These are phyloP conservation scores for Pseudochirops corinnae DNA, from an alignment of 2,797 vertebrate genomes.

Conservation along the genomic window DNA sequence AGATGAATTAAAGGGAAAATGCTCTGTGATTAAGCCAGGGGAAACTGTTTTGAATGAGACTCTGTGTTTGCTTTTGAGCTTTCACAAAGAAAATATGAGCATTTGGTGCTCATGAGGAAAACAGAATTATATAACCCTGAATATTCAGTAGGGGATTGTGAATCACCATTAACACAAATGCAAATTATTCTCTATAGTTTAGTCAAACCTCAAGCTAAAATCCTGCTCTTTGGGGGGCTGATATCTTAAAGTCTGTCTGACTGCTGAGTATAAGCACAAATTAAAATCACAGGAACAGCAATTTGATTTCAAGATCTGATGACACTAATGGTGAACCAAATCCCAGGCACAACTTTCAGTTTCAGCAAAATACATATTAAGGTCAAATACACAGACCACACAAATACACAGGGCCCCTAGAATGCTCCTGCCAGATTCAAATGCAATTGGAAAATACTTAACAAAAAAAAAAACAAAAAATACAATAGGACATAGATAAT, in stretches of 20 bases:
- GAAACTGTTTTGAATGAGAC: constrained; percentile 43
- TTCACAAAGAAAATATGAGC: constrained; percentile 33
- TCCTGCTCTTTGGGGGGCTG: neutral
- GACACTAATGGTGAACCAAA: neutral
- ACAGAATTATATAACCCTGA: constrained; percentile 23
- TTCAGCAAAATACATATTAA: neutral
- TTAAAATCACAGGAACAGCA: constrained; percentile 2
- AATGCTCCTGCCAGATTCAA: neutral
- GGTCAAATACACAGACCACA: neutral
- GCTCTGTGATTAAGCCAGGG: neutral
- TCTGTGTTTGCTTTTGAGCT: constrained; percentile 32
- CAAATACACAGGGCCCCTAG: neutral
- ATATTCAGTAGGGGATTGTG: neutral
- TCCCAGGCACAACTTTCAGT: neutral
- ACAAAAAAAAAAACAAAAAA: neutral
- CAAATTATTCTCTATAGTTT: constrained; percentile 12
- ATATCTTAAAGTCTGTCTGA: neutral
- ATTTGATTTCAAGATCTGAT: constrained; percentile 28
- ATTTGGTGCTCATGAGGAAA: neutral
- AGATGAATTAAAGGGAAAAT: constrained; percentile 44
- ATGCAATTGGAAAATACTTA: neutral
- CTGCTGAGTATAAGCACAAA: neutral
- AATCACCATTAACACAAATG: constrained; percentile 9
- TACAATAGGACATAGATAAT: neutral
- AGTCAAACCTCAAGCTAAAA: constrained; percentile 22